These are phyloP conservation scores for Didymodactylos carnosus DNA, from an alignment of 2,888 invertebrate genomes.

Conservation along the genomic window DNA sequence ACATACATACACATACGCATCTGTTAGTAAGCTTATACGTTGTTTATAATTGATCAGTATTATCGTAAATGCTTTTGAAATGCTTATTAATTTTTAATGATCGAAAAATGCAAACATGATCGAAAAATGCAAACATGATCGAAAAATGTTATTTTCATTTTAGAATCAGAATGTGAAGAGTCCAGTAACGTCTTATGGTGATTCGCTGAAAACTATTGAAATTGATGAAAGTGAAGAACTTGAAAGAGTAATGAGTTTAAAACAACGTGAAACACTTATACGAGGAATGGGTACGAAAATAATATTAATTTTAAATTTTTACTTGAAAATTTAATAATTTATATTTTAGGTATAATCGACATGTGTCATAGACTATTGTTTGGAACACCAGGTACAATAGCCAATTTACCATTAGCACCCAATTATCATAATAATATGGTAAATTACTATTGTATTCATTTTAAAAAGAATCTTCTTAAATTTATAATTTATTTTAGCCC, in stretches of 20 bases:
- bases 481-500: background rate
- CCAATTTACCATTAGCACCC: background rate
- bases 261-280: conserved; percentile 32
- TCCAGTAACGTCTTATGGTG: conserved; percentile 10
- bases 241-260: conserved; percentile 28
- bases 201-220: conserved; percentile 28
- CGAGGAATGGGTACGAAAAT: conserved; percentile 22
- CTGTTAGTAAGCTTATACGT: too few species aligned
- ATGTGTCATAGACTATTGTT: conserved; percentile 2
- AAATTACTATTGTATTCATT: background rate
- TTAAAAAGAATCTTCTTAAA: background rate
- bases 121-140: too few species aligned
- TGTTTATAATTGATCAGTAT: too few species aligned
- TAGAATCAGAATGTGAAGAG: background rate
- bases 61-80: too few species aligned
- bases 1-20: background rate
- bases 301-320: too few species aligned
- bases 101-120: too few species aligned
- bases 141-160: too few species aligned
- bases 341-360: conserved; percentile 15
- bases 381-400: conserved; percentile 9
- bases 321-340: background rate
- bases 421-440: background rate
- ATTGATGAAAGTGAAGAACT: conserved; percentile 33
- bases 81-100: too few species aligned